phyloP scores from a whole-genome alignment of 1,140 invertebrate genomes.

The Triops longicaudatus region DNA sequence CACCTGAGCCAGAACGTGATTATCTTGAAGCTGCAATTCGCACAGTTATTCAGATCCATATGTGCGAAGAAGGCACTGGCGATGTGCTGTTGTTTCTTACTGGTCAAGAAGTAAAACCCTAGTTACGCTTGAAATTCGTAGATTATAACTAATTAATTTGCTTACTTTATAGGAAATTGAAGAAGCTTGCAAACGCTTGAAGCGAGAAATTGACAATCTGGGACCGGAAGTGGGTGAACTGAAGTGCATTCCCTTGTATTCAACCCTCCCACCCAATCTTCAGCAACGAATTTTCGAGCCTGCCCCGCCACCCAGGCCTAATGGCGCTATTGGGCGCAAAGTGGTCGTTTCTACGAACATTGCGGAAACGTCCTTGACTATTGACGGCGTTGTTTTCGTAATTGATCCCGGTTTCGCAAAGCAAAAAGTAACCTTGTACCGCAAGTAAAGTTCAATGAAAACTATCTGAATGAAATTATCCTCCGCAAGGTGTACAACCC shows the following conservation, averaged over 20 bases:
- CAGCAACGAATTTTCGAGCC: slow-evolving; percentile 97
- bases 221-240: slow-evolving; percentile 94
- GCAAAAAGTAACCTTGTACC: slow-evolving; percentile 64
- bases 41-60: slow-evolving; percentile 98
- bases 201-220: slow-evolving; percentile 91
- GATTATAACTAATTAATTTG: slow-evolving; percentile 21
- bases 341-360: slow-evolving; percentile 98
- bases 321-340: slow-evolving; percentile 91
- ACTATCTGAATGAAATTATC: not conserved
- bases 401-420: slow-evolving; percentile 99
- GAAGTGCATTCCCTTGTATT: slow-evolving; percentile 98
- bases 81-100: slow-evolving; percentile 94
- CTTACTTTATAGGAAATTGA: slow-evolving; percentile 76
- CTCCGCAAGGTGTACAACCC: slow-evolving; percentile 76
- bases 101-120: slow-evolving; percentile 55
- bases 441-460: not conserved
- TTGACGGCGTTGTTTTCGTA: slow-evolving; percentile 99
- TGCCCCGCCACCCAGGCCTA: slow-evolving; percentile 81
- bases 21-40: slow-evolving; percentile 97
- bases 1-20: slow-evolving; percentile 94
- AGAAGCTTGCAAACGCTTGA: slow-evolving; percentile 97
- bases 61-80: slow-evolving; percentile 92
- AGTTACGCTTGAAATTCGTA: slow-evolving; percentile 14
- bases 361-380: slow-evolving; percentile 97
- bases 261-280: slow-evolving; percentile 91